Base-by-base conservation (phyloP, 1,140 invertebrate species). In the Lasioglossum baleicum region DNA sequence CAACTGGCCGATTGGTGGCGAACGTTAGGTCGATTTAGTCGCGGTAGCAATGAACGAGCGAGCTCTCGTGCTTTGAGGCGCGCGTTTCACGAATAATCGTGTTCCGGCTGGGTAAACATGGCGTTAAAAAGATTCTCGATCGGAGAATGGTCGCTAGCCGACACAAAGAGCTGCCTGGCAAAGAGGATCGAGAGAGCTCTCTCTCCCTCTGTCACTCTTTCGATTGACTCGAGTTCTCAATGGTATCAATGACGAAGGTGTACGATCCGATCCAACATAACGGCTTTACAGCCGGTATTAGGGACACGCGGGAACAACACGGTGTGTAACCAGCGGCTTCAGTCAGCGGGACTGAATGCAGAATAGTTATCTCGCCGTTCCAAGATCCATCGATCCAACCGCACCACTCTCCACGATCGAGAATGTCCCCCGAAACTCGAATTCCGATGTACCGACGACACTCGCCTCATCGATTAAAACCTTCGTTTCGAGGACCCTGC, bases 291-390 rank as follows among this genome's bases (percentile, higher is more conserved):
- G 40, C 72, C 42, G 76, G 48, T 66, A 65, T 73, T 44, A 73
- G 61, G 17, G 13, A 40, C 56, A 22, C 48, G 65, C 51, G n/a
- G 35, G 31, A 22, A 22, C 35, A 31, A 48, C 44, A 10, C 44
- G 44, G 17, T 58, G 76, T 79, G 35, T 79, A 79, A 79, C 66
- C 51, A 73, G 17, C 20, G n/a, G 76, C 70, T 73, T 73, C 66
- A 63, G 76, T 73, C 53, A 35, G 35, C 22, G 7, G 22, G 48
- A 1, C 26, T 26, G 26, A 26, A 26, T 26, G 26, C 42, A 65
- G 35, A 66, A 79, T 66, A 35, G 58, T 22, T 65, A 53, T 44
- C 68, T 51, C 20, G 22, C 7, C 56, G 58, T 51, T 71, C 76
- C n/a, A n/a, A 15, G 60, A 72, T 78, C 48, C 15, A 65, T 78